Percentiles rank a stretch among this genome's conserved stretches.
Evolutionary conservation across 2,113 vertebrate genomes (phyloP).

Genomic region (Eurystomus gularis): DNA sequence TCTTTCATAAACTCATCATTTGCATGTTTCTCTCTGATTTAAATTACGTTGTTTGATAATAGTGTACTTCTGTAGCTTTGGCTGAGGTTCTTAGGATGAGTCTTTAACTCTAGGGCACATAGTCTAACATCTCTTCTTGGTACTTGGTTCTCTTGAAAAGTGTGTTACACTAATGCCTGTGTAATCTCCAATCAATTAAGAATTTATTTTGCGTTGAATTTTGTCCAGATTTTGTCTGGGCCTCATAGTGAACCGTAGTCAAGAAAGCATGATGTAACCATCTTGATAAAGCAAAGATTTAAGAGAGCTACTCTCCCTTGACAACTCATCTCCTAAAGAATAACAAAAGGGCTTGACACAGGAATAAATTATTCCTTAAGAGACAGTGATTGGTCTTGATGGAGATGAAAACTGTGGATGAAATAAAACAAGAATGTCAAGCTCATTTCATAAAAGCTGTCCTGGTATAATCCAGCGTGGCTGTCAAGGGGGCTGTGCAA

Average conservation of each 20-base stretch:
- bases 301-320: neutral
- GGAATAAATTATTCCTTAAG: neutral
- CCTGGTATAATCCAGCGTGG: neutral
- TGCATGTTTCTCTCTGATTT: neutral
- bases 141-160: neutral
- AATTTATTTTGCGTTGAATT: neutral
- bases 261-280: neutral
- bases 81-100: neutral
- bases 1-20: neutral
- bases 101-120: neutral
- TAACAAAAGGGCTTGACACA: neutral
- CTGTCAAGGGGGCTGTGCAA: neutral
- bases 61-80: neutral
- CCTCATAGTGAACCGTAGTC: neutral
- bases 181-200: neutral
- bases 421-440: slow-evolving; percentile 4
- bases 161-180: neutral
- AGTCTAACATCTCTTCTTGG: neutral
- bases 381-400: slow-evolving; percentile 6
- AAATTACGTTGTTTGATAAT: neutral
- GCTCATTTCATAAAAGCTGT: neutral
- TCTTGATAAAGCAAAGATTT: neutral
- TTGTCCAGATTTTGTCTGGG: neutral
- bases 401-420: neutral
- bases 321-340: slow-evolving; percentile 9